Base-by-base conservation (phyloP, 2,113 vertebrate genomes). In the Coreoperca whiteheadi region DNA sequence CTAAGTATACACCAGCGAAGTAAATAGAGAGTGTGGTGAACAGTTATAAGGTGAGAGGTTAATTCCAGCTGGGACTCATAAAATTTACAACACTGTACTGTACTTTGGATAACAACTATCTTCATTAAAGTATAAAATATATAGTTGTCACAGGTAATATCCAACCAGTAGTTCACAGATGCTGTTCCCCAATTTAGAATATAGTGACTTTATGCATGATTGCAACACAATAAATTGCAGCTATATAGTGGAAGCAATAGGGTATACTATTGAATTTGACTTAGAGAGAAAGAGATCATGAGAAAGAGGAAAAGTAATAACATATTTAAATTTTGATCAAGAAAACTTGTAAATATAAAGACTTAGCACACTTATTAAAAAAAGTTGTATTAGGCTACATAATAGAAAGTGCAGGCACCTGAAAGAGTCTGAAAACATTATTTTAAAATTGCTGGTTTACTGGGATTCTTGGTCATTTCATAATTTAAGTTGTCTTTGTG, bases 331-430 rank as follows among this genome's bases (percentile, higher is more conserved):
- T 54, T 82, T 61, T 63, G 20, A 81, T 81, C 25, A 73, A 73
- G 81, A 86, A 84, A 72, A 81, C 5, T 81, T 64, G 60, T 75
- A 79, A 56, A 74, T 90, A 91, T 46, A 84, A 80, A 90, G 74
- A 85, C 74, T 67, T 48, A 75, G 32, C 63, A 37, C 83, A 87
- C 50, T 87, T 74, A 50, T 83, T 39, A 81, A 86, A 92, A 79
- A 84, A 79, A 64, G 9, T 75, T 79, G 21, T 81, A 78, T 69
- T 88, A 89, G 81, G 93, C 92, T 94, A 93, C 92, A 93, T 93
- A 84, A 84, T 82, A 91, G 73, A 91, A 91, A 91, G 92, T 94
- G 87, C 89, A 92, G 90, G 90, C 90, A 92, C 89, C 84, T 78
- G 57, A 88, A 88, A 77, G 79, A 92, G 87, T 93, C 89, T 77